Evolutionary conservation across 2,113 vertebrate species (phyloP), one percentile per base, ranked within the genome.

Genomic region (Archilochus colubris): DNA sequence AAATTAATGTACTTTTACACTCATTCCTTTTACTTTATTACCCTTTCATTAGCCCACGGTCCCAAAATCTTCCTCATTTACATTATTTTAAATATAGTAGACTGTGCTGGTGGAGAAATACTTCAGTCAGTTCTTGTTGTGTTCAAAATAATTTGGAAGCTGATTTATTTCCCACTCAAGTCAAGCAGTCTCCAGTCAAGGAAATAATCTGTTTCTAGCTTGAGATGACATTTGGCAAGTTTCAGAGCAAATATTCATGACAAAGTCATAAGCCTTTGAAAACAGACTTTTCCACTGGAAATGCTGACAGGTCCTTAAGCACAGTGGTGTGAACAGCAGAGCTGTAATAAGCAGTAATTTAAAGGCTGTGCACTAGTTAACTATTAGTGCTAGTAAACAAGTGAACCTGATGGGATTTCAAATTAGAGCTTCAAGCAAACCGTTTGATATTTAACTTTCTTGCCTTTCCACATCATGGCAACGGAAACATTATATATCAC

Each of bases 391-490:
- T 92, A 97, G 91, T 97, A 97, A 97, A 97, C 95, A 97, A 96
- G 94, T 96, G 63, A 92, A 74, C 91, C 96, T 97, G 96, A 94
- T 96, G 97, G 89, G 97, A 96, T 96, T 97, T 97, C 95, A 95
- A 96, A 97, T 97, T 97, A 97, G 94, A 94, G 67, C 94, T 94
- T 91, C 57, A 44, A 97, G 91, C 28, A 75, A 87, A 92, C 58
- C 75, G 81, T 93, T 94, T 94, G 85, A 86, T 96, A 86, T 96
- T 96, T 89, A 79, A 91, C 58, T 63, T 61, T 82, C 13, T 7
- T 96, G 78, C n/a, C 94, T 95, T 97, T 91, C 88, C 79, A 66
- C 54, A 79, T 54, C 78, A 23, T 68, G 64, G 86, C 88, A 94
- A 89, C 2, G 3, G 81, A 92, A 97, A 87, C 12, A 7, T 76